These are phyloP conservation scores for Umimayanthus kanabou DNA, from an alignment of 92 coral and sea anemone species.

Conservation along the genomic window DNA sequence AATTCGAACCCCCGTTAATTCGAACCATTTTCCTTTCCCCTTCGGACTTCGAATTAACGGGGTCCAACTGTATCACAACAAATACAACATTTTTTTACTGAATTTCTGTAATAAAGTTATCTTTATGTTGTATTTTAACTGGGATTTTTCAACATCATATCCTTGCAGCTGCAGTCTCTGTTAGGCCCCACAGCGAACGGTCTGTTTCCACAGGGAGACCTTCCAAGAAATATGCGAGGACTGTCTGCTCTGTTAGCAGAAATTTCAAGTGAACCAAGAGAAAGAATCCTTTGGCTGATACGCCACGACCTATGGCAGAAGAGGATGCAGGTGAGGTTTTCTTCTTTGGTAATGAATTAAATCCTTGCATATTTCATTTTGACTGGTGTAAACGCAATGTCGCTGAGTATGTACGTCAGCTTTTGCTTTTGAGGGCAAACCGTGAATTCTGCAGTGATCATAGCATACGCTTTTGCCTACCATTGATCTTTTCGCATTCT, in stretches of 20 bases:
- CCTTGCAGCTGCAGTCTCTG: background rate
- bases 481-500: background rate
- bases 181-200: background rate
- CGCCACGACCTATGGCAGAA: background rate
- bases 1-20: no score
- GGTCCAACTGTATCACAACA: background rate
- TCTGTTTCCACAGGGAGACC: conserved; percentile 16
- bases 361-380: no score
- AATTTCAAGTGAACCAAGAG: background rate
- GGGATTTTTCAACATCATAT: background rate
- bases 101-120: no score
- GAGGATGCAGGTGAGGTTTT: background rate
- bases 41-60: no score
- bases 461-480: background rate
- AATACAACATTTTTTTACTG: no score
- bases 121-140: no score
- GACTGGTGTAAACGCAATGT: no score
- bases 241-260: background rate
- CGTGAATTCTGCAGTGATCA: no score
- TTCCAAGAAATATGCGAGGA: background rate
- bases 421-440: no score
- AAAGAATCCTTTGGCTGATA: background rate
- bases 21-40: no score
- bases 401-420: no score
- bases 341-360: background rate